Evolutionary conservation across 2,888 invertebrate genomes (phyloP).

Genomic region (Agapostemon virescens): DNA sequence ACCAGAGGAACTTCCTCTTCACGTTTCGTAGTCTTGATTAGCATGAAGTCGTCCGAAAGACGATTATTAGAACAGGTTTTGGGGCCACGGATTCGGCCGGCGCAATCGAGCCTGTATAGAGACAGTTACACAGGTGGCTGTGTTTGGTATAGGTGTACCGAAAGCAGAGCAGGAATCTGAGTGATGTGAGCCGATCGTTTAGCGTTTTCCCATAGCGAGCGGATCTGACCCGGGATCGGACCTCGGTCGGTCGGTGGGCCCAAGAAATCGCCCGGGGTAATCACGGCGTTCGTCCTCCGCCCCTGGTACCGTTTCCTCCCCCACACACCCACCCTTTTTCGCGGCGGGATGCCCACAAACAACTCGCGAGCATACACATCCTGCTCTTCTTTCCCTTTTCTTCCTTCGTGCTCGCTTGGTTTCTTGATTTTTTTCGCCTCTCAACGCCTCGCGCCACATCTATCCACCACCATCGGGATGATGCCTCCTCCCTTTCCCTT

Average conservation of each 20-base stretch:
- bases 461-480: conserved; percentile 39
- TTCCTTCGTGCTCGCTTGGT: not conserved
- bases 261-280: conserved; percentile 77
- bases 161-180: conserved; percentile 76
- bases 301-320: conserved; percentile 74
- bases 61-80: not conserved
- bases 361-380: conserved; percentile 42
- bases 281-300: conserved; percentile 78
- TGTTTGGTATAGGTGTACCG: conserved; percentile 37
- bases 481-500: not conserved
- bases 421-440: conserved; percentile 43
- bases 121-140: not conserved
- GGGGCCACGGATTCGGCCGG: not conserved
- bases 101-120: conserved; percentile 16
- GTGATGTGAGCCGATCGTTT: conserved; percentile 81
- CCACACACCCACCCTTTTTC: conserved; percentile 51
- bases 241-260: conserved; percentile 74
- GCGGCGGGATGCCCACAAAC: conserved; percentile 45
- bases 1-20: not conserved
- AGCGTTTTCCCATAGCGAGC: conserved; percentile 79
- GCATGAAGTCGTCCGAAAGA: conserved; percentile 9
- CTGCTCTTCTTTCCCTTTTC: conserved; percentile 39
- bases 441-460: conserved; percentile 38
- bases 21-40: not conserved
- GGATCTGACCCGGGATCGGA: conserved; percentile 80